Base-by-base conservation (phyloP, 2,113 vertebrate species). In the Corynorhinus townsendii region DNA sequence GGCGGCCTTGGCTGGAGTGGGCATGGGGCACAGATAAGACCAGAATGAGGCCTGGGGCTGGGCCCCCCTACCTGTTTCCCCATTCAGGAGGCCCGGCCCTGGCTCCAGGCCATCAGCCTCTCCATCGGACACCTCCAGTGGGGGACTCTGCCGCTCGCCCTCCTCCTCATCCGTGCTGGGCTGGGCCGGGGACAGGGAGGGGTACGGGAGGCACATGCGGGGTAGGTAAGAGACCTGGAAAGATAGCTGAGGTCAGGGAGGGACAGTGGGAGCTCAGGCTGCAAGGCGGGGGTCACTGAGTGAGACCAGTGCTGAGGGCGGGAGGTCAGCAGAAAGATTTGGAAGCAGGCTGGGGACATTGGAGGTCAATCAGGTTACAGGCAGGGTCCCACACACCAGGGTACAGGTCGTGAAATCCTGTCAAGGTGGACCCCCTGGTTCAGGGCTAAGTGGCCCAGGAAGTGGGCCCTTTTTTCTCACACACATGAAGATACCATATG, bases 151-250 rank as follows among this genome's bases (percentile, higher is more conserved):
- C 91, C 98, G 98, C 93, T 99, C 99, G 0, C 99, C 98, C 75
- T 99, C 99, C 80, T 99, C 99, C 52, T 99, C 99, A 10, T 99
- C 99, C 1, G 99, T 99, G 97, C 99, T 99, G 96, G 98, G 99
- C 96, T 99, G 98, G 0, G 96, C 98, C 14, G 99, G 99, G 98
- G 99, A 97, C 73, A 98, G 98, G 98, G 99, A 98, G 3, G 98
- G 96, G 72, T 99, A 99, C 0, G 98, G 97, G 88, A 98, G 94
- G 89, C 98, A 99, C 98, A 99, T 97, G 98, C 96, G 84, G 96
- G 98, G 97, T 86, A 99, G 38, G 90, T 98, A 99, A 47, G 98
- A 45, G 89, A 99, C 97, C 98, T 99, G 96, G 84, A 49, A 81
- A 66, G 79, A 64, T 54, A n/a, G 7, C 2, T 7, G 79, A 82